These are phyloP conservation scores for Theropithecus gelada DNA, from an alignment of 2,113 vertebrate species.

Conservation along the genomic window DNA sequence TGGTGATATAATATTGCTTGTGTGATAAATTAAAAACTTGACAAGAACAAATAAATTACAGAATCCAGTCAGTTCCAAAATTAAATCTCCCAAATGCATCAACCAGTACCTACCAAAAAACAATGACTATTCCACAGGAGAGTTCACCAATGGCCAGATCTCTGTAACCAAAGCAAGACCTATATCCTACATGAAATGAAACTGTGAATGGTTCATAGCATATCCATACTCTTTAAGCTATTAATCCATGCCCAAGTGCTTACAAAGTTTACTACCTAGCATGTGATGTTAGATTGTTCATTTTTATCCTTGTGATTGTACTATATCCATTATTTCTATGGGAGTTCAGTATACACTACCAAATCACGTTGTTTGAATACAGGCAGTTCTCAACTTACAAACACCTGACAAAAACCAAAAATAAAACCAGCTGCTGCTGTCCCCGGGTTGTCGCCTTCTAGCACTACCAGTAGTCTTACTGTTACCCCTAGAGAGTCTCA, in stretches of 20 bases:
- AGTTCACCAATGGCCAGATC: background rate
- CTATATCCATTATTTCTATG: background rate
- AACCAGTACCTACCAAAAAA: background rate
- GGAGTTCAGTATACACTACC: slow-evolving; percentile 40
- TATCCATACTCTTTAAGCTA: background rate
- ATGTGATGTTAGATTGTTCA: background rate
- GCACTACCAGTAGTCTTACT: slow-evolving; percentile 35
- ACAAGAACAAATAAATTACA: background rate
- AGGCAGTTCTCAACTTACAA: slow-evolving; percentile 76
- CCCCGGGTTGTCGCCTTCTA: slow-evolving; percentile 36
- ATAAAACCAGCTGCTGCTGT: slow-evolving; percentile 74
- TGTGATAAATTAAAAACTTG: background rate
- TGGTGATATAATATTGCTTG: background rate
- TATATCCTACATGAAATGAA: background rate
- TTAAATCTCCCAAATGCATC: background rate
- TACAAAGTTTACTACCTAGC: background rate
- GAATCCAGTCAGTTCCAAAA: background rate
- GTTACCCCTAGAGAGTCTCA: slow-evolving; percentile 47
- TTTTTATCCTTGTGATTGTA: background rate
- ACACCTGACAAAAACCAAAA: slow-evolving; percentile 77
- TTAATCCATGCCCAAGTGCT: background rate
- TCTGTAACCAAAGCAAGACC: background rate
- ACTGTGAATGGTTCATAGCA: background rate
- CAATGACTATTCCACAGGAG: background rate
- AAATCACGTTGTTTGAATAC: slow-evolving; percentile 66